A percentile compares a stretch with the other conserved stretches of the same genome.
These are phyloP conservation scores for Dryomyza anilis DNA, from an alignment of 2,888 invertebrate genomes.

Conservation along the genomic window DNA sequence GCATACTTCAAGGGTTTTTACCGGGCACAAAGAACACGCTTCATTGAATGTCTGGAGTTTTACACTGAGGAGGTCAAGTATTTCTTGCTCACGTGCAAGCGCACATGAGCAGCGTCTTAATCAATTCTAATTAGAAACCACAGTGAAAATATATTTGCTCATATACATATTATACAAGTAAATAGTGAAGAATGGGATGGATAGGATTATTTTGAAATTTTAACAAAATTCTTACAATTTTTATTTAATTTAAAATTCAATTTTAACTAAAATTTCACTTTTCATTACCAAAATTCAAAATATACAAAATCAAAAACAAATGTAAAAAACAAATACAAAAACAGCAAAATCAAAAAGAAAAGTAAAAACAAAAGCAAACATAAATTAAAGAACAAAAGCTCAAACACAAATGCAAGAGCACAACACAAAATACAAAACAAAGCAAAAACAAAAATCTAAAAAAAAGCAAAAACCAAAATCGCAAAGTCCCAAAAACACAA, in stretches of 20 bases:
- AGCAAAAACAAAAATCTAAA: neutral
- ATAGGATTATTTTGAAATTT: too few species aligned
- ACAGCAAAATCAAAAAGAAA: neutral
- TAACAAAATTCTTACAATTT: too few species aligned
- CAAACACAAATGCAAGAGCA: too few species aligned
- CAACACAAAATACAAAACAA: neutral
- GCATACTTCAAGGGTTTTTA: too few species aligned
- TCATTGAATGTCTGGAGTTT: neutral
- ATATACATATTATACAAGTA: too few species aligned
- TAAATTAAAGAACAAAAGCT: neutral
- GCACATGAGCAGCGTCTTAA: constrained; percentile 6
- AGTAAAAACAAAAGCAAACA: neutral
- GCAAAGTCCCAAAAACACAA: neutral
- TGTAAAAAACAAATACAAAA: neutral
- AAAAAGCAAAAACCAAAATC: neutral
- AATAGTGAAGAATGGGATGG: too few species aligned
- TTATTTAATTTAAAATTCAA: too few species aligned
- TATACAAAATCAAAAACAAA: neutral
- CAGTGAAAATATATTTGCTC: neutral
- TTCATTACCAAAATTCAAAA: neutral
- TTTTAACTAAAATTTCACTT: too few species aligned
- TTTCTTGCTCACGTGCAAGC: too few species aligned
- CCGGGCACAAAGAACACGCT: too few species aligned
- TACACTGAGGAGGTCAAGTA: neutral
- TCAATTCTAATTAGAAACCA: constrained; percentile 7